Evolutionary conservation across 2,888 invertebrate species (phyloP), one percentile per base, ranked within the genome.

Genomic region (Erebia palarica): DNA sequence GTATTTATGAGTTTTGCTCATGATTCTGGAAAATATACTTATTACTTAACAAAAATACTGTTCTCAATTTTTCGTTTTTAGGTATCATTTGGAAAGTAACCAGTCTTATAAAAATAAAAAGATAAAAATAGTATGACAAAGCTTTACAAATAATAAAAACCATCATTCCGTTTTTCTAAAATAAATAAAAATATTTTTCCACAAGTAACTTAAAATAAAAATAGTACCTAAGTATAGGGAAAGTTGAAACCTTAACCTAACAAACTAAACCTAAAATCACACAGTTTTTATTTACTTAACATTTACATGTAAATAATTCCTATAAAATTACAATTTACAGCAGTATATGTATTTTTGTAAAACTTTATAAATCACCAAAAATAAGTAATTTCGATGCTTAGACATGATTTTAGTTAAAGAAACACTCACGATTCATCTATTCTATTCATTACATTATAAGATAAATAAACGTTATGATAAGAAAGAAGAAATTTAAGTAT

Each of bases 211-310:
- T n/a, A 59, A n/a, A 42, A 36, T 36, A 59, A 59, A 59, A 59
- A n/a, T 36, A 9, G 4, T 59, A 36, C 4, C 7, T 27, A 10
- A 13, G 11, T 5, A 14, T 16, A 55, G 16, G 42, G 16, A 53
- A 53, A 55, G 18, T 55, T 55, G 16, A 53, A n/a, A 14, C n/a
- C 53, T 16, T 16, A 16, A 51, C 4, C 44, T 61, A 61, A 44
- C 10, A 18, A 4, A 61, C 44, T 42, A 44, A 44, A 44, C 11
- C 44, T 60, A 44, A 61, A 61, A 61, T 61, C 61, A 61, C 61
- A 61, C 61, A 16, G 44, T 60, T 44, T 7, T 13, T 47, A 44
- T 44, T 44, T 44, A 47, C 36, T 36, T 36, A 36, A 36, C 36
- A 47, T 47, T 47, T 47, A 44, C 11, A 11, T 47, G 11, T 47